Percentiles rank a stretch among this genome's conserved stretches.
phyloP scores from a whole-genome alignment of 2,797 vertebrate genomes.

The Megalops cyprinoides region DNA sequence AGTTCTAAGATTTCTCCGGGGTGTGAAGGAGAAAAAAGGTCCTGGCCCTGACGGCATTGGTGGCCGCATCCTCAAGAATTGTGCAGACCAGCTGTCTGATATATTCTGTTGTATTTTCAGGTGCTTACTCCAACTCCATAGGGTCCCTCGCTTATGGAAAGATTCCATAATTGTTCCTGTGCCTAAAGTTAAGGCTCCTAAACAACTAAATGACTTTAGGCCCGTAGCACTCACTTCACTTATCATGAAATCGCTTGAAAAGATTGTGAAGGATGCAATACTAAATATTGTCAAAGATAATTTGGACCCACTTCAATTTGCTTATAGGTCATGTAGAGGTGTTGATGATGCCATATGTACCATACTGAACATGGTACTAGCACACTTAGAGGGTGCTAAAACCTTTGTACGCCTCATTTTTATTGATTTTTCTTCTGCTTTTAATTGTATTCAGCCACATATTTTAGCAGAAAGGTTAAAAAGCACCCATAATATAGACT shows the following conservation, averaged over 20 bases:
- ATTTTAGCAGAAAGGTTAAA: slow-evolving; percentile 6
- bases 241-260: too few relatives aligned
- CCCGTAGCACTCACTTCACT: too few relatives aligned
- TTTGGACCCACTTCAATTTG: slow-evolving; percentile 4
- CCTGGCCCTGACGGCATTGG: neutral
- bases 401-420: neutral
- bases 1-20: neutral
- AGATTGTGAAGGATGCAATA: neutral
- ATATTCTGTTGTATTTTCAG: neutral
- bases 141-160: neutral
- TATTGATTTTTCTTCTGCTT: neutral
- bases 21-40: too few relatives aligned
- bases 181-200: neutral
- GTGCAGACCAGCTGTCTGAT: neutral
- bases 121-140: neutral
- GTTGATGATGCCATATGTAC: neutral
- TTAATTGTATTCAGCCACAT: neutral
- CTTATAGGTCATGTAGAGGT: slow-evolving; percentile 15
- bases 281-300: neutral
- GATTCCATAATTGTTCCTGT: slow-evolving; percentile 20
- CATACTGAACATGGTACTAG: neutral
- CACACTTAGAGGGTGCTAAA: slow-evolving; percentile 15
- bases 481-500: too few relatives aligned
- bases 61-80: neutral
- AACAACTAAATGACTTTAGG: too few relatives aligned